phyloP scores from a whole-genome alignment of 92 coral and sea anemone species.

The Pocillopora meandrina region DNA sequence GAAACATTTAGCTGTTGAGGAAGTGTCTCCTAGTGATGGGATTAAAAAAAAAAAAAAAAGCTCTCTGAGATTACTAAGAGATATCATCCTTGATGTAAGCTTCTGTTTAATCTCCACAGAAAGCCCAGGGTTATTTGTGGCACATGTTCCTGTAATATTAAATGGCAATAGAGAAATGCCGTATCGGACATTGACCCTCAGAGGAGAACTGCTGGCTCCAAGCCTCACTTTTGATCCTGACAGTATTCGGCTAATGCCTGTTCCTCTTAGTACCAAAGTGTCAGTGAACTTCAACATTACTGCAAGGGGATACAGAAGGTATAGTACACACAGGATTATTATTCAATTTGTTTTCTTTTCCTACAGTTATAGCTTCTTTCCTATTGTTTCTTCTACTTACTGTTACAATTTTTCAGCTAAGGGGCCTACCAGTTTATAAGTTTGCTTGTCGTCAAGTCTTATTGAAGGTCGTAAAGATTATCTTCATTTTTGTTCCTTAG shows the following conservation, averaged over 20 bases:
- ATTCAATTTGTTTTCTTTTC: neutral
- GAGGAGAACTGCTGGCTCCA: slow-evolving; percentile 81
- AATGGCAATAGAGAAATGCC: slow-evolving; percentile 81
- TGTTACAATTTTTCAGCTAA: too few relatives aligned
- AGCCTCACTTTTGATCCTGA: slow-evolving; percentile 81
- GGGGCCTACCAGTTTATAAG: too few relatives aligned
- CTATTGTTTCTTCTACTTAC: too few relatives aligned
- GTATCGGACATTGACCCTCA: slow-evolving; percentile 84
- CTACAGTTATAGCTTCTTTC: neutral
- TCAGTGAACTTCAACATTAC: slow-evolving; percentile 78
- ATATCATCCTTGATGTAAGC: too few relatives aligned
- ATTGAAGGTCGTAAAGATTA: too few relatives aligned
- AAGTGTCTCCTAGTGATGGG: too few relatives aligned
- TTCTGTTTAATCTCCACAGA: slow-evolving; percentile 44
- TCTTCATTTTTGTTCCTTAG: too few relatives aligned
- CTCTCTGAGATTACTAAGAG: too few relatives aligned
- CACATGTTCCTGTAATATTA: slow-evolving; percentile 85
- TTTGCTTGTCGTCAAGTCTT: too few relatives aligned
- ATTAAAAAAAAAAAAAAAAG: too few relatives aligned
- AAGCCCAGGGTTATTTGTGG: slow-evolving; percentile 81
- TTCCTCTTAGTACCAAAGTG: slow-evolving; percentile 85
- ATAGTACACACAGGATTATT: too few relatives aligned
- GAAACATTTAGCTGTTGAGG: too few relatives aligned
- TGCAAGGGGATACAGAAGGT: slow-evolving; percentile 95
- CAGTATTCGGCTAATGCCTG: slow-evolving; percentile 69